Evolutionary conservation across 2,888 invertebrate genomes (phyloP).

Genomic region (Lottia scabra): DNA sequence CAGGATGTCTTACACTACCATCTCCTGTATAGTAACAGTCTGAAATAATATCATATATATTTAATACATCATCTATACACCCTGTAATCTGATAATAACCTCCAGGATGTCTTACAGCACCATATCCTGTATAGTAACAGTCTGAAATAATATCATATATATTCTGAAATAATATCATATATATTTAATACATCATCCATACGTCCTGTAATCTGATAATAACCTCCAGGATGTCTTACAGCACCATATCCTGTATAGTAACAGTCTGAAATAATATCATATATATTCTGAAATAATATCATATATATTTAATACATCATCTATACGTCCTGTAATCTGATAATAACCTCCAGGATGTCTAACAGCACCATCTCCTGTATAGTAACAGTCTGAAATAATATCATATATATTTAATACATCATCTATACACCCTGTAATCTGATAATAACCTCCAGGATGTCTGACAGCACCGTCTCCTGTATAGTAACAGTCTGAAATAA

Average conservation of each 20-base stretch:
- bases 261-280: slow-evolving; percentile 57
- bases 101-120: slow-evolving; percentile 65
- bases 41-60: slow-evolving; percentile 62
- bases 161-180: no score
- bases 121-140: slow-evolving; percentile 72
- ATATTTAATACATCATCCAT: slow-evolving; percentile 73
- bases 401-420: slow-evolving; percentile 72
- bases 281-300: no score
- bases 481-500: slow-evolving; percentile 69
- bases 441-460: slow-evolving; percentile 68
- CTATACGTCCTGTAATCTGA: slow-evolving; percentile 71
- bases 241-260: slow-evolving; percentile 72
- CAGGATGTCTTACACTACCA: slow-evolving; percentile 67
- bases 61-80: slow-evolving; percentile 73
- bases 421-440: slow-evolving; percentile 72
- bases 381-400: slow-evolving; percentile 68
- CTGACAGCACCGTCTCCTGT: slow-evolving; percentile 71
- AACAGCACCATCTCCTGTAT: slow-evolving; percentile 71
- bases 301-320: slow-evolving; percentile 73
- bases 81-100: slow-evolving; percentile 71
- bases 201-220: slow-evolving; percentile 71
- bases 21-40: slow-evolving; percentile 72
- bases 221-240: slow-evolving; percentile 65
- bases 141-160: slow-evolving; percentile 54
- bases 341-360: slow-evolving; percentile 68